phyloP scores from a whole-genome alignment of 2,888 invertebrate genomes.

The Eupithecia tripunctaria region DNA sequence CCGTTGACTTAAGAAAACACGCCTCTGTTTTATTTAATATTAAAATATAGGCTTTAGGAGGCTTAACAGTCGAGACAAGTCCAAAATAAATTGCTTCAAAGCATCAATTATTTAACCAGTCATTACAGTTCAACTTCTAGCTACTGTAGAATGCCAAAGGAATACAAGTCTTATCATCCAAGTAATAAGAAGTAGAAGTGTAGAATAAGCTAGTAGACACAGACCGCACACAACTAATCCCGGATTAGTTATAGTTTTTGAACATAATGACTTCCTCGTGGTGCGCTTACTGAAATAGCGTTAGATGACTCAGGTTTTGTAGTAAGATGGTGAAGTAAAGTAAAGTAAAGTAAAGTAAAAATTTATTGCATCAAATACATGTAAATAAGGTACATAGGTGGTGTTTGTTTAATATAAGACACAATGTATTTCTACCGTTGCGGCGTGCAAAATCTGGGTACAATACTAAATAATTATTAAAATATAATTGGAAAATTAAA shows the following conservation, averaged over 20 bases:
- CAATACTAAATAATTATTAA: too few relatives aligned
- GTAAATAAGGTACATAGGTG: too few relatives aligned
- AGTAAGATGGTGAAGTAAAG: not conserved
- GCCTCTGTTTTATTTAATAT: not conserved
- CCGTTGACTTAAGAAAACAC: not conserved
- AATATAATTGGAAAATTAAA: too few relatives aligned
- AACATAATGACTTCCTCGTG: slow-evolving; percentile 42
- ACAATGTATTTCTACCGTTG: too few relatives aligned
- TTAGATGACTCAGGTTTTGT: not conserved
- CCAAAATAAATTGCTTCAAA: slow-evolving; percentile 1
- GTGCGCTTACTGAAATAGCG: slow-evolving; percentile 34
- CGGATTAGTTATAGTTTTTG: slow-evolving; percentile 53
- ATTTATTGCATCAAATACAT: too few relatives aligned
- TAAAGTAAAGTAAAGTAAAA: too few relatives aligned
- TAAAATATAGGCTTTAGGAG: not conserved
- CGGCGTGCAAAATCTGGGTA: too few relatives aligned
- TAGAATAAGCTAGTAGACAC: slow-evolving; percentile 34
- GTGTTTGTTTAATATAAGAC: too few relatives aligned
- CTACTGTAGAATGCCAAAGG: slow-evolving; percentile 2
- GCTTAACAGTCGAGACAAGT: slow-evolving; percentile 5
- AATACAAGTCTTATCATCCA: slow-evolving; percentile 12
- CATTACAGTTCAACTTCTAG: not conserved
- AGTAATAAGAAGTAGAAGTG: slow-evolving; percentile 11
- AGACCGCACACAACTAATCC: slow-evolving; percentile 54
- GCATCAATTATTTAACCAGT: slow-evolving; percentile 24